phyloP scores from a whole-genome alignment of 1,140 invertebrate species.

The Cherax destructor region DNA sequence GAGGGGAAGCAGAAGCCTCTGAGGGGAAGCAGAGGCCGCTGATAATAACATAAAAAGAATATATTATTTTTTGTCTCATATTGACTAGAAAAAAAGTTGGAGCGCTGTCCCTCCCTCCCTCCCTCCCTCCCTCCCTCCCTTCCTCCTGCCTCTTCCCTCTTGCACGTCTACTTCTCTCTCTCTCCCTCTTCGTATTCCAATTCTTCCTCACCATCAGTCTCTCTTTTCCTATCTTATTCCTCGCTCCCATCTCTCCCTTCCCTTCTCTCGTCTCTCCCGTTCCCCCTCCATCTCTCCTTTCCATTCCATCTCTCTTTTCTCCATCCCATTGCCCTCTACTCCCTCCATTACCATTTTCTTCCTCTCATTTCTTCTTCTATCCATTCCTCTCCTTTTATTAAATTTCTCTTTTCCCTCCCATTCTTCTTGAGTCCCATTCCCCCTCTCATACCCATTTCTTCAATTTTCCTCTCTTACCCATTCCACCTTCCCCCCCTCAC shows the following conservation, averaged over 20 bases:
- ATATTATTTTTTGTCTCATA: not conserved
- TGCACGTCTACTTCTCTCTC: too few relatives aligned
- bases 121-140: not conserved
- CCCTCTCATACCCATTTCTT: too few relatives aligned
- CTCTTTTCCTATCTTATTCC: not conserved
- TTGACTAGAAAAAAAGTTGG: conserved; percentile 8
- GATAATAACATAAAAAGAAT: not conserved
- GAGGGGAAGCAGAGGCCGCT: not conserved
- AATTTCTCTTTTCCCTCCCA: too few relatives aligned
- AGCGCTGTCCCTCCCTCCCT: not conserved
- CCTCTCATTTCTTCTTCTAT: too few relatives aligned
- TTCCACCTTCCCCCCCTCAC: too few relatives aligned
- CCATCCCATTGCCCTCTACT: not conserved
- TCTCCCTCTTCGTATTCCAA: not conserved
- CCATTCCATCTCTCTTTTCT: not conserved
- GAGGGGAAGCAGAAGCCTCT: too few relatives aligned
- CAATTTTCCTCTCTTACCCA: too few relatives aligned
- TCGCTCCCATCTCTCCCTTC: not conserved
- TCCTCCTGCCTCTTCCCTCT: not conserved
- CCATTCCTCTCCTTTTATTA: too few relatives aligned
- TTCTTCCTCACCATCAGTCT: not conserved
- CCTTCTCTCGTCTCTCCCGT: not conserved
- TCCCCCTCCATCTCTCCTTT: too few relatives aligned
- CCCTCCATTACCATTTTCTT: not conserved
- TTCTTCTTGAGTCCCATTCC: too few relatives aligned